Conservation (phyloP, 2,888 invertebrate species). For the Trichogramma dendrolimi region DNA sequence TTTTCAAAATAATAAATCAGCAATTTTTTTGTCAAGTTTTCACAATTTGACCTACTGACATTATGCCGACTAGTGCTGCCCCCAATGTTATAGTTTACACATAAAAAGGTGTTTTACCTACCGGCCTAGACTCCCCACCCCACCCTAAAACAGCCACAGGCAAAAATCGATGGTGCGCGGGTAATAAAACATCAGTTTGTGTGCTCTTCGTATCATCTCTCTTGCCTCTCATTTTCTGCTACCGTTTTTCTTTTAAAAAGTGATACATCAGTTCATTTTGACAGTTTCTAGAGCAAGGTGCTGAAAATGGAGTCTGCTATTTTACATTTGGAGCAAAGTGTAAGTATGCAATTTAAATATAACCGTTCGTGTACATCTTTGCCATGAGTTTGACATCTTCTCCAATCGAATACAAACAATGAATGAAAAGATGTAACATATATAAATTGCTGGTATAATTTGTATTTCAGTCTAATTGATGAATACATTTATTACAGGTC, state of each 20-base stretch:
- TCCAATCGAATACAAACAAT: neutral
- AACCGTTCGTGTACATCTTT: no score
- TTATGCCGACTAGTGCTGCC: no score
- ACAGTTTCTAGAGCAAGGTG: constrained; percentile 21
- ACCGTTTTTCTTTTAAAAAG: constrained; percentile 6
- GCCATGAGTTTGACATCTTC: neutral
- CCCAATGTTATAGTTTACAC: no score
- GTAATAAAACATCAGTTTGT: constrained; percentile 25
- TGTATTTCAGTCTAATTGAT: neutral
- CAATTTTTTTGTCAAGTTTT: no score
- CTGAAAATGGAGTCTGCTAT: constrained; percentile 45
- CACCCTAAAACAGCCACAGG: constrained; percentile 10
- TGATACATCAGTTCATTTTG: neutral
- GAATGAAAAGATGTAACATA: neutral
- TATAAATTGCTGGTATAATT: neutral
- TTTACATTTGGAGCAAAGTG: constrained; percentile 45
- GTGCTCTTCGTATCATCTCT: constrained; percentile 8
- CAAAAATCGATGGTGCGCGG: constrained; percentile 26
- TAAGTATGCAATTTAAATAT: constrained; percentile 30
- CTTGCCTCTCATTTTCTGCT: constrained; percentile 1
- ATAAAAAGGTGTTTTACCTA: no score
- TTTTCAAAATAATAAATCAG: no score
- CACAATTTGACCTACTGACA: no score
- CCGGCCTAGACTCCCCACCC: constrained; percentile 1
- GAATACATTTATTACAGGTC: constrained; percentile 56